Base-by-base conservation (phyloP, 2,797 vertebrate genomes). In the Scleropages formosus region DNA sequence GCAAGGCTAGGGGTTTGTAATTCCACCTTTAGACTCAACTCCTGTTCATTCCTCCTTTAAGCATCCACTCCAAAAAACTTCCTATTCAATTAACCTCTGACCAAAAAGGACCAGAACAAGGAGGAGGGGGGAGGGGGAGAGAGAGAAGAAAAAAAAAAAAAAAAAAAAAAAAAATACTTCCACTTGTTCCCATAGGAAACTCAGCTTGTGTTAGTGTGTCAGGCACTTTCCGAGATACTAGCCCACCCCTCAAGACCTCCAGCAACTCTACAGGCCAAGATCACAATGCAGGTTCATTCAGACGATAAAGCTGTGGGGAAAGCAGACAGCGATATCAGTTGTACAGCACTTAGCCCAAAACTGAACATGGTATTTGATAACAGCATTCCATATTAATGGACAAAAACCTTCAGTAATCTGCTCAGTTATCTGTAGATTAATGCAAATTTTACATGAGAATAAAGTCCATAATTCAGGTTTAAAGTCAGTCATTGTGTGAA, bases 201-300 rank as follows among this genome's bases (percentile, higher is more conserved):
- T 88, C 89, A 89, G 91, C 90, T 87, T 93, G 77, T 88, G 92
- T 94, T 92, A 93, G 93, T 93, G 93, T 94, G 94, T 96, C 95
- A 98, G 96, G 96, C 97, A 98, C 96, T 98, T 98, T 96, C 97
- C 94, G 93, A 96, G 93, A 95, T 94, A 90, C 93, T 86, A 92
- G 90, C 75, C 68, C 69, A 44, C 44, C 60, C 39, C 61, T 78
- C 68, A 81, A 84, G 83, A 87, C 90, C 82, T 86, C 95, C 92
- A 90, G 92, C 93, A 91, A 93, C 92, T 95, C 93, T 90, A 95
- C 94, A 94, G 94, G 95, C 93, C 95, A 95, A 88, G 39, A 96
- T 94, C 94, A 94, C 93, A 92, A 96, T 85, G 94, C 94, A 95
- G 94, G 92, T 93, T 96, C 91, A 91, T 91, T 93, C 92, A 89